Base-by-base conservation (phyloP, 2,797 vertebrate genomes). In the Acrossocheilus wenchowensis region DNA sequence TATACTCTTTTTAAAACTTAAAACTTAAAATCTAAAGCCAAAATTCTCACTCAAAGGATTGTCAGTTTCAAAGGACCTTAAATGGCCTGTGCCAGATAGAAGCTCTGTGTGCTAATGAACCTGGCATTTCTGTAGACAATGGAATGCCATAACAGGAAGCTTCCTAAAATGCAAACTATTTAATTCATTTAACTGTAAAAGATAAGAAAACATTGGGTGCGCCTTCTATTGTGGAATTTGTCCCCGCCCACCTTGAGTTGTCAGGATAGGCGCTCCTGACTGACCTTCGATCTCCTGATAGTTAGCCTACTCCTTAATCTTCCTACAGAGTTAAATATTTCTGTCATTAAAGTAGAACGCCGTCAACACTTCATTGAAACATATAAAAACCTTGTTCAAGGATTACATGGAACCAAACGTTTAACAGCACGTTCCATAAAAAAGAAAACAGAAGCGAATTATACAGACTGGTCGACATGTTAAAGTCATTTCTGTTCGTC, bases 101-200 rank as follows among this genome's bases (percentile, higher is more conserved):
- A 73, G 26, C 7, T n/a, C 12, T 41, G 15, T 50, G 19, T 66
- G 50, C 15, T 52, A 73, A 23, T 62, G 74, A 41, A 39, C 54
- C 21, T 39, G 34, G 68, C 39, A 73, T 83, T 64, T 83, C 41
- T 75, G 36, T 48, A 30, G 85, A 83, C 85, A 81, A 74, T 82
- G 21, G 52, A 73, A 81, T 62, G 6, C 12, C 82, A 82, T 41
- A 85, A 81, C 82, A 75, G 48, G 85, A 82, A 81, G 52, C 73
- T 82, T 85, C 14, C 17, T 23, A 82, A 86, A 82, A 83, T 73
- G 2, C 39, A 17, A 82, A 87, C 82, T 69, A 84, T 88, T 85
- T 87, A 52, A 86, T 78, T 73, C 15, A 86, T 45, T 68, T 26
- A 30, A 72, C 21, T 66, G 52, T 19, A 45, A 74, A 52, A 3